phyloP scores from a whole-genome alignment of 2,888 invertebrate genomes.

The Heteromurus nitidus region DNA sequence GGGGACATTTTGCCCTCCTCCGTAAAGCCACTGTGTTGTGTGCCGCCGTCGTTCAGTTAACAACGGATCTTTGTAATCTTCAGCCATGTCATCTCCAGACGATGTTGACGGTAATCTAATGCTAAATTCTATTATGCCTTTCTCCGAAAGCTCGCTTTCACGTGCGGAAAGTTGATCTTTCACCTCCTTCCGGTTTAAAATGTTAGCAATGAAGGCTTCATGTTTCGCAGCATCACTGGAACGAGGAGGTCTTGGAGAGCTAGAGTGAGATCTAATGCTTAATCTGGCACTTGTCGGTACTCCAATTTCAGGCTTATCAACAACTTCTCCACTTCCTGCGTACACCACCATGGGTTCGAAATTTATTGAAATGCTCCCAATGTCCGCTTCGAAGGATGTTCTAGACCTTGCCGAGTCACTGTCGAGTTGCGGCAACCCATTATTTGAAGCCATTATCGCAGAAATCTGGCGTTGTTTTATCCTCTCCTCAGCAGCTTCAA shows the following conservation, averaged over 20 bases:
- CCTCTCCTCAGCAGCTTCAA: constrained; percentile 43
- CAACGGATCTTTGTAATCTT: constrained; percentile 68
- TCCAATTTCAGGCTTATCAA: constrained; percentile 13
- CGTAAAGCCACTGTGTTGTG: constrained; percentile 67
- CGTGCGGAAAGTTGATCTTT: constrained; percentile 70
- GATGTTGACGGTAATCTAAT: constrained; percentile 67
- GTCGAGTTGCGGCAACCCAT: neutral
- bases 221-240: constrained; percentile 22
- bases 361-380: constrained; percentile 47
- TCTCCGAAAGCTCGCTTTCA: constrained; percentile 70
- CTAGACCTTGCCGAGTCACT: constrained; percentile 40
- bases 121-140: constrained; percentile 71
- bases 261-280: constrained; percentile 23
- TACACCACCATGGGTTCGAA: constrained; percentile 38
- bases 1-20: constrained; percentile 30
- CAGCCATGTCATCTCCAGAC: constrained; percentile 34
- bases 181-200: constrained; percentile 61
- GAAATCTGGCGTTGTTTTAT: constrained; percentile 35
- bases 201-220: constrained; percentile 54
- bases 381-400: constrained; percentile 49
- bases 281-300: constrained; percentile 18
- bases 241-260: constrained; percentile 4
- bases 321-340: neutral
- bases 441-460: constrained; percentile 23
- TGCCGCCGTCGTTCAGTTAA: constrained; percentile 55